Evolutionary conservation across 1,140 invertebrate species (phyloP).

Genomic region (Meloidogyne chitwoodi): DNA sequence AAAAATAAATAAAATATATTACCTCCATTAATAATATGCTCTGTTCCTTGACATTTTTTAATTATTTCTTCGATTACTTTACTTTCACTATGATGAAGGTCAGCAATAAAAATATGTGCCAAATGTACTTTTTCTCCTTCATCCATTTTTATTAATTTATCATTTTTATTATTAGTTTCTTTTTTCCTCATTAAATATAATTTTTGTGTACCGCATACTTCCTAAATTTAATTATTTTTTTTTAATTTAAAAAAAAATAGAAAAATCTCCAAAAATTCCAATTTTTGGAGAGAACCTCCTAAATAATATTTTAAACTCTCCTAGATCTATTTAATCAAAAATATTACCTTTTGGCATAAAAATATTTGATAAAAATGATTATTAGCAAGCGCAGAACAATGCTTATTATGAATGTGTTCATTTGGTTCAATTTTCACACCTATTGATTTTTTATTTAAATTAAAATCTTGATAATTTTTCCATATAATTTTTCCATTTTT

Average conservation of each 20-base stretch:
- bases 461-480: not conserved
- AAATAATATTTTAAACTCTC: too few relatives aligned
- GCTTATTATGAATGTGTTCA: not conserved
- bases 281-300: too few relatives aligned
- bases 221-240: not conserved
- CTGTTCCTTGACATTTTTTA: not conserved
- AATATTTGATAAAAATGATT: not conserved
- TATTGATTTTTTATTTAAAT: not conserved
- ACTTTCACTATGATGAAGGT: not conserved
- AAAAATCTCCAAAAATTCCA: too few relatives aligned
- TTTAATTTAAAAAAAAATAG: too few relatives aligned
- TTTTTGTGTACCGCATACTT: not conserved
- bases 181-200: not conserved
- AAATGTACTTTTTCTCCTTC: not conserved
- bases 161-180: not conserved
- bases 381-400: not conserved
- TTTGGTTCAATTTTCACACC: not conserved
- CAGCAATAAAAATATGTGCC: not conserved
- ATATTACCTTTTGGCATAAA: not conserved
- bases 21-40: not conserved
- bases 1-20: not conserved
- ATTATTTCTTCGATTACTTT: not conserved
- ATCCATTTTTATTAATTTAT: not conserved
- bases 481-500: not conserved
- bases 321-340: not conserved